These are phyloP conservation scores for Nothocercus nigrocapillus DNA, from an alignment of 2,113 vertebrate species.

Conservation along the genomic window DNA sequence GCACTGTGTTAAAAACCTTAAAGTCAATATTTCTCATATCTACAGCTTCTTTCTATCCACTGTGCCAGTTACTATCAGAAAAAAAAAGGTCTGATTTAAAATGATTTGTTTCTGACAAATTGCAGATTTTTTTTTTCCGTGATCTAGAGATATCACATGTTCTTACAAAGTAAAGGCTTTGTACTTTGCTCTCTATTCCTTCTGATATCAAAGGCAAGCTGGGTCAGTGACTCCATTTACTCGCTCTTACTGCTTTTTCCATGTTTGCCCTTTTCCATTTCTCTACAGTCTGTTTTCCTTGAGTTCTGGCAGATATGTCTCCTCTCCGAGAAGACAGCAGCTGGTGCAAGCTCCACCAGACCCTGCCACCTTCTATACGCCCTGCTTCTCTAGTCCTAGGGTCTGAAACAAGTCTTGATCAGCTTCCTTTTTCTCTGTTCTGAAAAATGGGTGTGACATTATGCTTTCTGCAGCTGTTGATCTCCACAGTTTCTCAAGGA, in stretches of 20 bases:
- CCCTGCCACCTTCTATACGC: accelerated
- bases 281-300: accelerated
- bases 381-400: accelerated
- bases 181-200: background rate
- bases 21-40: background rate
- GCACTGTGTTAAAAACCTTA: background rate
- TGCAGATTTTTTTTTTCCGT: background rate
- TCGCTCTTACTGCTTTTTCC: background rate
- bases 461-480: background rate
- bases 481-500: background rate
- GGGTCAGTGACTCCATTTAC: background rate
- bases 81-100: constrained; percentile 8
- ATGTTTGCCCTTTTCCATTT: background rate
- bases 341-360: background rate
- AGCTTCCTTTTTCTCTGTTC: background rate
- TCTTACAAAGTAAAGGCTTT: background rate
- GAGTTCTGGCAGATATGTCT: background rate
- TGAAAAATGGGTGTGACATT: background rate
- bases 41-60: constrained; percentile 19
- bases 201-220: background rate
- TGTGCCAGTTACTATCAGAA: background rate
- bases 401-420: background rate
- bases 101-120: constrained; percentile 15
- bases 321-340: background rate
- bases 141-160: background rate